phyloP scores from a whole-genome alignment of 1,140 invertebrate genomes.

The Drosophila aff. region DNA sequence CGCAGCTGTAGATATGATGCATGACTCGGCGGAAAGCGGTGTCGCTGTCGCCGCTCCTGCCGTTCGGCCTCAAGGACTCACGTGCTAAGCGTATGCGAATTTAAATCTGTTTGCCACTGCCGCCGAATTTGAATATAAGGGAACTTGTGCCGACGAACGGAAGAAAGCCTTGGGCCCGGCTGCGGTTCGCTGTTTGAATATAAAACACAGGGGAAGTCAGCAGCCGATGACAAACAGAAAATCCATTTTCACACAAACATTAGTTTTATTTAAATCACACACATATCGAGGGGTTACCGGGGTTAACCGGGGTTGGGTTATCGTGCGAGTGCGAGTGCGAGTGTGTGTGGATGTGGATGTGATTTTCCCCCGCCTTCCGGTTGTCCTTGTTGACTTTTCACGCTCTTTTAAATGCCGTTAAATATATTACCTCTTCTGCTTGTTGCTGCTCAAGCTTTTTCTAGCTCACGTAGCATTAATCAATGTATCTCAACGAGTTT shows the following conservation, averaged over 20 bases:
- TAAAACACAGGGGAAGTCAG: conserved; percentile 68
- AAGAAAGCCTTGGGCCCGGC: conserved; percentile 63
- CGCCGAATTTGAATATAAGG: conserved; percentile 70
- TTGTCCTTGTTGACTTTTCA: conserved; percentile 83
- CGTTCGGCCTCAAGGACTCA: conserved; percentile 57
- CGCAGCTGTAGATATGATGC: conserved; percentile 71
- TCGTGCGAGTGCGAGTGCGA: conserved; percentile 26
- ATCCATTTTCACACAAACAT: conserved; percentile 82
- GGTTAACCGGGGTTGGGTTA: conserved; percentile 56
- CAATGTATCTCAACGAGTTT: conserved; percentile 31
- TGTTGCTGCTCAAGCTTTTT: conserved; percentile 14
- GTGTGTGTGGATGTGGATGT: conserved; percentile 33
- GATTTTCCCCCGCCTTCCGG: conserved; percentile 33
- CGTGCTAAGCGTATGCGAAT: conserved; percentile 76
- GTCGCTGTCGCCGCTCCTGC: conserved; percentile 46
- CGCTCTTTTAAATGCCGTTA: conserved; percentile 81
- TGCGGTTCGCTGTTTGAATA: conserved; percentile 73
- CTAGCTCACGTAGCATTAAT: conserved; percentile 49
- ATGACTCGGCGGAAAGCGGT: conserved; percentile 78
- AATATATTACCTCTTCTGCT: conserved; percentile 47
- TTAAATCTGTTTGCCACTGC: conserved; percentile 69
- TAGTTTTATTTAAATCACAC: conserved; percentile 80
- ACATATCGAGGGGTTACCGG: conserved; percentile 46
- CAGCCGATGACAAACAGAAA: conserved; percentile 80
- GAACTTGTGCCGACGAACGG: conserved; percentile 24